These are phyloP conservation scores for Drosophila orosa DNA, from an alignment of 1,140 invertebrate genomes.

Conservation along the genomic window DNA sequence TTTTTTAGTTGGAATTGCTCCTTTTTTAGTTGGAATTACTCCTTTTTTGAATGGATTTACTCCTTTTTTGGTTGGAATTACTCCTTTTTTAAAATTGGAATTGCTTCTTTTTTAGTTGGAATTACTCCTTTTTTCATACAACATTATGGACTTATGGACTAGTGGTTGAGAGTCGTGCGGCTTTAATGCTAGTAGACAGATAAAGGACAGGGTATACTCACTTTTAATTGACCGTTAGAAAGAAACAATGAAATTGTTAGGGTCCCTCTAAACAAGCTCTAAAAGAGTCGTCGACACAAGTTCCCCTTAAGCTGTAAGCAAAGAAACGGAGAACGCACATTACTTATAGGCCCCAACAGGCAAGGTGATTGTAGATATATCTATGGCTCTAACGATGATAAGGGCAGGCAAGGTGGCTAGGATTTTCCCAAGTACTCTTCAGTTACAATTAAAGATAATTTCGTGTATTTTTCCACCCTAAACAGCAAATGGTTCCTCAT, in stretches of 20 bases:
- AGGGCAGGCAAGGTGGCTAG: not conserved
- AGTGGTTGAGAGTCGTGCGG: conserved; percentile 29
- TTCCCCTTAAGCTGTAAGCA: conserved; percentile 83
- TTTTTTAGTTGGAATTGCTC: conserved; percentile 56
- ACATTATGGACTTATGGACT: conserved; percentile 58
- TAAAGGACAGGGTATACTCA: conserved; percentile 67
- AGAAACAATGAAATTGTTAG: conserved; percentile 84
- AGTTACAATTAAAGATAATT: conserved; percentile 39
- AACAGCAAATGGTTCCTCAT: conserved; percentile 36
- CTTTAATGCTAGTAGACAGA: conserved; percentile 11
- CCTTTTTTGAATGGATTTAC: conserved; percentile 59
- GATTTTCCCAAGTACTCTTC: conserved; percentile 23
- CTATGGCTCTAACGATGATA: not conserved
- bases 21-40: conserved; percentile 39
- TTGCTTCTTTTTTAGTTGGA: conserved; percentile 58
- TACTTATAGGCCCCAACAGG: conserved; percentile 53
- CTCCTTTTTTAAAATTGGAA: conserved; percentile 54
- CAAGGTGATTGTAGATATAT: conserved; percentile 5
- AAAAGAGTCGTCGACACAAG: conserved; percentile 82
- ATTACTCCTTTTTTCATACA: conserved; percentile 60
- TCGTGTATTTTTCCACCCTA: conserved; percentile 2
- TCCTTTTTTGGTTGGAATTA: conserved; percentile 56
- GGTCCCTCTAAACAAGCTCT: conserved; percentile 83
- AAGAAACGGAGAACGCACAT: conserved; percentile 40
- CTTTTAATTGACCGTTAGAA: conserved; percentile 84